These are phyloP conservation scores for Stomatorhinus ivindoensis DNA, from an alignment of 2,113 vertebrate species.

Conservation along the genomic window DNA sequence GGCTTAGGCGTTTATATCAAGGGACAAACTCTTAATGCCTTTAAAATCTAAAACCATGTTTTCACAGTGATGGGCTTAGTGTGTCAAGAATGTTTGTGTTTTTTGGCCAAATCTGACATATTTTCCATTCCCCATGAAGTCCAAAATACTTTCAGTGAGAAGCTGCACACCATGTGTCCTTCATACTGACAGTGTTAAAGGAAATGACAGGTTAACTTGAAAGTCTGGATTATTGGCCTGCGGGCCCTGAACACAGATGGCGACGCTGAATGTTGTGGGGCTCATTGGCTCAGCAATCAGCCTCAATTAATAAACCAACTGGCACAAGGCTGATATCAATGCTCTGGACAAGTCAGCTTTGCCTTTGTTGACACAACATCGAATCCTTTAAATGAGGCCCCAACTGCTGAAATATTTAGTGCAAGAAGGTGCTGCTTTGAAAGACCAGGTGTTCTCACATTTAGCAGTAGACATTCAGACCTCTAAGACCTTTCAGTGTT, in stretches of 20 bases:
- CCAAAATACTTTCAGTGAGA: conserved; percentile 4
- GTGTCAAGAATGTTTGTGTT: not conserved
- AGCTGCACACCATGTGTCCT: not conserved
- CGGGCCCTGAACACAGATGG: not conserved
- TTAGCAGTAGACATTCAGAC: not conserved
- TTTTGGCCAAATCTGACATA: conserved; percentile 8
- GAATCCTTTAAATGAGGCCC: not conserved
- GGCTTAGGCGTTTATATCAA: not conserved
- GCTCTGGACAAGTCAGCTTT: not conserved
- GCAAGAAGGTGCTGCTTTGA: not conserved
- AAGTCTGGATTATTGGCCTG: conserved; percentile 3
- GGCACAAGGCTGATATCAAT: not conserved
- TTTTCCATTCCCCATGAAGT: not conserved
- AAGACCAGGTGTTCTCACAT: not conserved
- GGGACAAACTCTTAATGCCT: not conserved
- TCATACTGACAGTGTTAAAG: not conserved
- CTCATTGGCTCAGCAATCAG: not conserved
- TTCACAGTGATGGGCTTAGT: not conserved
- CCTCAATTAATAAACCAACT: not conserved
- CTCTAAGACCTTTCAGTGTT: not conserved
- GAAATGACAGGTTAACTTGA: conserved; percentile 3
- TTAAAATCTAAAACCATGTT: not conserved
- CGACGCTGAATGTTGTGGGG: not conserved
- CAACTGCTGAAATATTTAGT: not conserved
- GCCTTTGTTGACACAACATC: not conserved